Percentiles rank a stretch among this genome's conserved stretches.
phyloP scores from a whole-genome alignment of 2,888 invertebrate species.

The Microctonus aethiopoides region DNA sequence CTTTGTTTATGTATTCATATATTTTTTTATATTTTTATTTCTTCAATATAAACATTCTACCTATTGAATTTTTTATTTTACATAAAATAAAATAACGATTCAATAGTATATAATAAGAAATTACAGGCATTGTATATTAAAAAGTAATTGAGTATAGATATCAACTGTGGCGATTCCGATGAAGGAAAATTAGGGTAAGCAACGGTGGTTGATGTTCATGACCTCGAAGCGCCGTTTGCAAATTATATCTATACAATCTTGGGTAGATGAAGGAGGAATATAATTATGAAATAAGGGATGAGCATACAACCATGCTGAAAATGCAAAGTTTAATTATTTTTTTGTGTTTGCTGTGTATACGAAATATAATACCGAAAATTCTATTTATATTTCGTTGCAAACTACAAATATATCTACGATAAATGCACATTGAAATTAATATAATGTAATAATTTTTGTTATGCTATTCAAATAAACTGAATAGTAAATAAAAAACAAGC shows the following conservation, averaged over 20 bases:
- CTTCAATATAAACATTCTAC: neutral
- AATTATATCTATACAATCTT: constrained; percentile 18
- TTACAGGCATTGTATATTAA: neutral
- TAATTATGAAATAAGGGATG: neutral
- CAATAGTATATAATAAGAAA: constrained; percentile 3
- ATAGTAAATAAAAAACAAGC: neutral
- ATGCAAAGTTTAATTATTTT: neutral
- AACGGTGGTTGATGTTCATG: neutral
- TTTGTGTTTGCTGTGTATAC: no score
- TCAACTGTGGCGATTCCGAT: constrained; percentile 11
- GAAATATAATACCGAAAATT: no score
- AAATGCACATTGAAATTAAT: neutral
- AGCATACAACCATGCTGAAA: neutral
- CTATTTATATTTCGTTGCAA: no score
- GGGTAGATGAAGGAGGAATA: neutral
- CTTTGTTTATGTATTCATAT: neutral
- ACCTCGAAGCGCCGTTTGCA: constrained; percentile 7
- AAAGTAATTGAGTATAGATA: constrained; percentile 9
- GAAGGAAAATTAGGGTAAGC: constrained; percentile 19
- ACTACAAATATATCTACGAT: no score
- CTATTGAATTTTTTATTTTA: neutral
- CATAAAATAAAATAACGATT: neutral
- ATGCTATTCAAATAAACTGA: neutral
- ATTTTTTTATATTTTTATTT: no score
- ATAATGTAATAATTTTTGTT: neutral